Evolutionary conservation across 2,797 vertebrate genomes (phyloP).

Genomic region (Rhinella marina): DNA sequence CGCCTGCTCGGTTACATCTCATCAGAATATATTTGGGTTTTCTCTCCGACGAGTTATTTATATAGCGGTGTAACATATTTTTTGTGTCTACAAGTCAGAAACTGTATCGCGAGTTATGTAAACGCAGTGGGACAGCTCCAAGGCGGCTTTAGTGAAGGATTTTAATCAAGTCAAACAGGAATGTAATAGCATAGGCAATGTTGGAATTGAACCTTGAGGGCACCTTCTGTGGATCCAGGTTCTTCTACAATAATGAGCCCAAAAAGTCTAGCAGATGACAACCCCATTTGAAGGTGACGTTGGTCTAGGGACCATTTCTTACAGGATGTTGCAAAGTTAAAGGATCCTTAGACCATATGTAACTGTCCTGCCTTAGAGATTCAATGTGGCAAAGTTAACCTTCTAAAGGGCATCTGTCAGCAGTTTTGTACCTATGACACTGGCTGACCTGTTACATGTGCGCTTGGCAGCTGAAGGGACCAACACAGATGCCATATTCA

Average conservation of each 20-base stretch:
- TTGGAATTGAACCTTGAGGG: background rate
- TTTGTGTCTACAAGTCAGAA: background rate
- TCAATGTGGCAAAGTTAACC: background rate
- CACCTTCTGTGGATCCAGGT: background rate
- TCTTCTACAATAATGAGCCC: too few species aligned
- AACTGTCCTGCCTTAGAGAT: too few species aligned
- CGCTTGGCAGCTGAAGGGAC: too few species aligned
- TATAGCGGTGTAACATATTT: background rate
- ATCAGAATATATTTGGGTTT: slow-evolving; percentile 3
- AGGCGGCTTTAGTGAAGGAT: background rate
- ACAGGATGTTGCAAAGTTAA: background rate
- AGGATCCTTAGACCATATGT: too few species aligned
- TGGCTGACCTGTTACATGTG: too few species aligned
- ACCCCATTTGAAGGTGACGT: background rate
- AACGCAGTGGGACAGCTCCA: background rate
- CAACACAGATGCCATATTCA: too few species aligned
- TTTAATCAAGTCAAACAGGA: background rate
- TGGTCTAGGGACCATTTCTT: background rate
- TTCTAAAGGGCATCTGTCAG: too few species aligned
- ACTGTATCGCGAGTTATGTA: background rate
- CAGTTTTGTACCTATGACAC: too few species aligned
- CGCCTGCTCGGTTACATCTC: background rate
- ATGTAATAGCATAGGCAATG: background rate
- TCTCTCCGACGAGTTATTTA: slow-evolving; percentile 24
- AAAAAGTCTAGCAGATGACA: background rate